These are phyloP conservation scores for Andrena minutula DNA, from an alignment of 2,888 invertebrate genomes.

Conservation along the genomic window DNA sequence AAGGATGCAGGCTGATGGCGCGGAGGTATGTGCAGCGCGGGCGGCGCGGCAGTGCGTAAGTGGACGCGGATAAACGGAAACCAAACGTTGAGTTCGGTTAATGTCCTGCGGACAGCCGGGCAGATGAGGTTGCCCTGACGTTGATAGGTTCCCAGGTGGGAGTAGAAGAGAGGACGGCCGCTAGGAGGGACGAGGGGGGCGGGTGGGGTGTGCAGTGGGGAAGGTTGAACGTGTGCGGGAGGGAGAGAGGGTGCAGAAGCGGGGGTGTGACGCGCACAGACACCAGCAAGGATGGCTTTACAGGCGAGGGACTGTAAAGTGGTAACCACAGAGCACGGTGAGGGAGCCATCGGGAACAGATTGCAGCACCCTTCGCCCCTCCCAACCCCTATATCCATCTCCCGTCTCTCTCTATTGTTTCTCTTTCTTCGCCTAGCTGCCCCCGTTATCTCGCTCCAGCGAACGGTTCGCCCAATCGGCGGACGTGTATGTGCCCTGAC, in stretches of 20 bases:
- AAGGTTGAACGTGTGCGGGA: background rate
- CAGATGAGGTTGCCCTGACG: conserved; percentile 82
- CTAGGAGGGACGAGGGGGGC: conserved; percentile 23
- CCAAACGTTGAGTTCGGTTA: conserved; percentile 81
- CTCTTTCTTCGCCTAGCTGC: conserved; percentile 58
- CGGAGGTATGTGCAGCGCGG: conserved; percentile 46
- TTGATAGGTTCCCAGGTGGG: conserved; percentile 80
- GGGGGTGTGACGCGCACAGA: conserved; percentile 25
- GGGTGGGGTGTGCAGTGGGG: conserved; percentile 35
- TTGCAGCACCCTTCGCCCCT: conserved; percentile 75
- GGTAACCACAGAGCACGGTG: conserved; percentile 79
- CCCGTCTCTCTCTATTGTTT: conserved; percentile 34
- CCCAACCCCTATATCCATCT: conserved; percentile 7
- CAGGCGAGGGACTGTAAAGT: conserved; percentile 78
- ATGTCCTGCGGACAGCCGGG: conserved; percentile 80
- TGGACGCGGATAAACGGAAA: conserved; percentile 73
- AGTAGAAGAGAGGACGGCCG: conserved; percentile 43
- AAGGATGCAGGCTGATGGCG: conserved; percentile 55
- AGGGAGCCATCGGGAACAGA: conserved; percentile 80
- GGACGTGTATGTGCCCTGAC: conserved; percentile 70
- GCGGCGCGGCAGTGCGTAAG: conserved; percentile 61
- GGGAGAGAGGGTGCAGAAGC: background rate
- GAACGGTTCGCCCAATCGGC: conserved; percentile 43
- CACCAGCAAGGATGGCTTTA: conserved; percentile 68
- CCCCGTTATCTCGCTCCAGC: conserved; percentile 58